phyloP scores from a whole-genome alignment of 30 jellyfish, hydroid and myxozoan species.

The Catostylus mosaicus region DNA sequence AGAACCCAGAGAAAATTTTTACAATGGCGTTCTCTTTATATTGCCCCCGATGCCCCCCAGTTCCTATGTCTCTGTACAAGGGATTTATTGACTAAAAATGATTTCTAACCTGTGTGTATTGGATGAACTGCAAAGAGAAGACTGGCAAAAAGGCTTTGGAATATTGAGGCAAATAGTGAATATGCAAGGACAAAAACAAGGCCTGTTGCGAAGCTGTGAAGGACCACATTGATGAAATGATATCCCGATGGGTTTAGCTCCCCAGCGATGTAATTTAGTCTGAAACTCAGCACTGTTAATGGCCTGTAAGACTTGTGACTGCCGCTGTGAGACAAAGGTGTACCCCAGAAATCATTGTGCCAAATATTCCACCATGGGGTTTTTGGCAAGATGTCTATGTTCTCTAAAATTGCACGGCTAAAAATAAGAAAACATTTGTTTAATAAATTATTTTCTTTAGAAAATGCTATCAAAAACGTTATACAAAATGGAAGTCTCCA shows the following conservation, averaged over 20 bases:
- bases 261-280: conserved; percentile 72
- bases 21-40: too few species aligned
- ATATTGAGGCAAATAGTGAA: background rate
- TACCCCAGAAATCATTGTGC: conserved; percentile 93
- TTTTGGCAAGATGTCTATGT: conserved; percentile 67
- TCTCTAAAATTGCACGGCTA: conserved; percentile 83
- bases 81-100: too few species aligned
- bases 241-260: conserved; percentile 83
- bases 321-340: conserved; percentile 93
- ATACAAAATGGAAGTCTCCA: too few species aligned
- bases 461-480: too few species aligned
- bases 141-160: conserved; percentile 73
- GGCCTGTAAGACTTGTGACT: conserved; percentile 97
- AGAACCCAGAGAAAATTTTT: too few species aligned
- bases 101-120: conserved; percentile 88
- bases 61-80: too few species aligned
- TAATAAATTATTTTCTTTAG: background rate
- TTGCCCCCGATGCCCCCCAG: too few species aligned
- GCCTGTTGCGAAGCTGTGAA: conserved; percentile 70
- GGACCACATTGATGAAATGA: conserved; percentile 68
- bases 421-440: conserved; percentile 2
- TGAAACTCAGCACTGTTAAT: conserved; percentile 74
- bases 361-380: conserved; percentile 71
- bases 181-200: conserved; percentile 59
- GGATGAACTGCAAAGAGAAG: conserved; percentile 92